phyloP scores from a whole-genome alignment of 2,113 vertebrate genomes.

The Platysteira castanea region DNA sequence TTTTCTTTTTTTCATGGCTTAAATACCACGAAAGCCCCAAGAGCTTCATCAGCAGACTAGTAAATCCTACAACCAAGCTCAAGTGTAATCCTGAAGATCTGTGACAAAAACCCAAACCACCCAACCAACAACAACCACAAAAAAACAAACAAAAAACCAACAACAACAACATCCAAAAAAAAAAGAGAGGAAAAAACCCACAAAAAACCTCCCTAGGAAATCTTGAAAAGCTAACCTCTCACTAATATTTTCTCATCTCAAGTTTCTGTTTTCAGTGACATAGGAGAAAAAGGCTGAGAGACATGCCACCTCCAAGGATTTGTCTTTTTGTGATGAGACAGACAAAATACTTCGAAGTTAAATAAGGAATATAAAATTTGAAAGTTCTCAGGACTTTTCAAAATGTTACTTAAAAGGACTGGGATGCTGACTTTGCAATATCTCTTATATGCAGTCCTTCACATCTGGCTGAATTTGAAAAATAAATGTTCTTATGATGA shows the following conservation, averaged over 20 bases:
- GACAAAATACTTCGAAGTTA: neutral
- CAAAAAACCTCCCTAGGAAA: neutral
- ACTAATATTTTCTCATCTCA: neutral
- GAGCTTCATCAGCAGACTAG: neutral
- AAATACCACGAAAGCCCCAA: neutral
- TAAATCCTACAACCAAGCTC: neutral
- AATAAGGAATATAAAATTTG: neutral
- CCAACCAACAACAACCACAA: neutral
- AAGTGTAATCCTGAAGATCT: neutral
- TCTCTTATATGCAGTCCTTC: neutral
- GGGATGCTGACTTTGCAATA: neutral
- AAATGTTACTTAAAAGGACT: neutral
- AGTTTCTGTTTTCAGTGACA: neutral
- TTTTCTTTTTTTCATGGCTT: neutral
- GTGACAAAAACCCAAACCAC: neutral
- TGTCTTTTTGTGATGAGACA: neutral
- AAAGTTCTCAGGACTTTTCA: neutral
- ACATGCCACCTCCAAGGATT: neutral
- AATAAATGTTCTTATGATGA: neutral
- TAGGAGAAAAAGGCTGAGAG: neutral
- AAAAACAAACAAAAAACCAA: too few species aligned
- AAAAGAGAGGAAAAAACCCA: fast-evolving
- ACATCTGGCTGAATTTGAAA: neutral
- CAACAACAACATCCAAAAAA: neutral
- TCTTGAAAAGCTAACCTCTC: neutral